Conservation (phyloP, 1,140 invertebrate genomes). For the Sarcophaga peregrina region DNA sequence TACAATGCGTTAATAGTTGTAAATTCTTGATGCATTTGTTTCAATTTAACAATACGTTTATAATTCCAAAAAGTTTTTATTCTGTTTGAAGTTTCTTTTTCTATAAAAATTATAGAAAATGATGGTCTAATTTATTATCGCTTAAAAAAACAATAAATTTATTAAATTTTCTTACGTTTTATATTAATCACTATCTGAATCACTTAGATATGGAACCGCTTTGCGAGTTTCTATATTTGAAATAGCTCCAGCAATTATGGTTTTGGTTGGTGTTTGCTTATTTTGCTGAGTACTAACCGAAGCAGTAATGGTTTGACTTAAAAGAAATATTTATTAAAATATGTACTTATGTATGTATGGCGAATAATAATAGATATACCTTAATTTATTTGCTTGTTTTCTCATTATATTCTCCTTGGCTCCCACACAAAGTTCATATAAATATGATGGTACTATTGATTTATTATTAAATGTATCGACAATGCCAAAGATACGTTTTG, state of each 20-base stretch:
- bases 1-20: too few species aligned
- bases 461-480: constrained; percentile 8
- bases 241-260: not conserved
- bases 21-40: too few species aligned
- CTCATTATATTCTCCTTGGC: not conserved
- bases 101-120: too few species aligned
- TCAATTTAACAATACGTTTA: too few species aligned
- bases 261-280: not conserved
- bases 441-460: constrained; percentile 36
- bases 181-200: not conserved
- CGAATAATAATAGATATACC: not conserved
- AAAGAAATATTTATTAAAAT: too few species aligned
- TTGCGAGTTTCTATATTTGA: not conserved
- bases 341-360: too few species aligned
- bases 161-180: too few species aligned
- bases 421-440: constrained; percentile 30
- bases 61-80: too few species aligned
- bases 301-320: too few species aligned
- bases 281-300: not conserved
- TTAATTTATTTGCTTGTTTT: constrained; percentile 4
- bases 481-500: constrained; percentile 37
- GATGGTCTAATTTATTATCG: too few species aligned
- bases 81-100: too few species aligned
- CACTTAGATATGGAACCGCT: not conserved
- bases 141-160: too few species aligned